These are phyloP conservation scores for Caenorhabditis japonica DNA, from an alignment of 2,888 invertebrate species.

Conservation along the genomic window DNA sequence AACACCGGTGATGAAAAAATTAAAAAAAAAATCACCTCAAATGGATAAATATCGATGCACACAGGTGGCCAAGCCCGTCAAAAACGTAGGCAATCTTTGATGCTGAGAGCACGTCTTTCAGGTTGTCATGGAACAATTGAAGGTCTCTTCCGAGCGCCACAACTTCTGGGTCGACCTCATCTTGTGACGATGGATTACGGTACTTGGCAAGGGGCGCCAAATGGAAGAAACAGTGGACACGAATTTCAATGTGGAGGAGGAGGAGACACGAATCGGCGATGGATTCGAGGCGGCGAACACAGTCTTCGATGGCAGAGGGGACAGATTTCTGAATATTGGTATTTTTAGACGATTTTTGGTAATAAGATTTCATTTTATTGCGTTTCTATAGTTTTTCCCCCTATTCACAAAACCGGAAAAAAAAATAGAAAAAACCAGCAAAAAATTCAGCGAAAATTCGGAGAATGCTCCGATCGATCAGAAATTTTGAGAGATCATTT, in stretches of 20 bases:
- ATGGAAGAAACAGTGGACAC: slow-evolving; percentile 94
- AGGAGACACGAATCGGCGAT: slow-evolving; percentile 91
- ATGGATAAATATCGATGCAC: slow-evolving; percentile 86
- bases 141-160: slow-evolving; percentile 86
- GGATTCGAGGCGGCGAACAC: slow-evolving; percentile 81
- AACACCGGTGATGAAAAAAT: neutral
- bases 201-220: slow-evolving; percentile 82
- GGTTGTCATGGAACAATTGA: slow-evolving; percentile 83
- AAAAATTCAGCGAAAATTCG: no score
- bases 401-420: no score
- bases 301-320: slow-evolving; percentile 67
- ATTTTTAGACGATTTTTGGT: no score
- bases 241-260: slow-evolving; percentile 91
- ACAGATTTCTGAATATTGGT: slow-evolving; percentile 62
- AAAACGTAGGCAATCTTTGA: slow-evolving; percentile 84
- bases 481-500: no score
- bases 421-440: no score
- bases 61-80: slow-evolving; percentile 84
- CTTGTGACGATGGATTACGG: slow-evolving; percentile 66
- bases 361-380: no score
- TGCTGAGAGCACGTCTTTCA: slow-evolving; percentile 85
- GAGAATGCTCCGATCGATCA: no score
- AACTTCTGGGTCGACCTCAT: slow-evolving; percentile 79
- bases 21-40: slow-evolving; percentile 61
- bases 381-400: no score